Base-by-base conservation (phyloP, 2,113 vertebrate species). In the Phaethornis superciliosus region DNA sequence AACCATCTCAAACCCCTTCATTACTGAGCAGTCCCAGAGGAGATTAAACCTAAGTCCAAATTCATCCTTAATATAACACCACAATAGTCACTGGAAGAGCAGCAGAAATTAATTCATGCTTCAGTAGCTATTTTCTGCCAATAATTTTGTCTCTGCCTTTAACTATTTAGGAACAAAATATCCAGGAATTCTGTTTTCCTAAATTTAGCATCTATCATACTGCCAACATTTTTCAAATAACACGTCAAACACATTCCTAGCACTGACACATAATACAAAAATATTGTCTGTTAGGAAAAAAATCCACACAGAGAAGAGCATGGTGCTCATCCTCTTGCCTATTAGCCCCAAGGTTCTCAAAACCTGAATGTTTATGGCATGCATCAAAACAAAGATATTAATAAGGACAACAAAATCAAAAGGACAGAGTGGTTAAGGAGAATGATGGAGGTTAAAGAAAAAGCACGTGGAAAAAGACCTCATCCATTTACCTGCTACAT, bases 31-130 rank as follows among this genome's bases (percentile, higher is more conserved):
- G 54, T 90, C 93, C 59, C 76, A 10, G 35, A 63, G 59, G 81
- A 91, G 32, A 88, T 85, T 88, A 88, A 91, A 55, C 22, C 52
- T 42, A 67, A 93, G 52, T 85, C 92, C 81, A 89, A 93, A 96
- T 74, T 94, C 59, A 78, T 77, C 76, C 70, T 87, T 85, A 84
- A 51, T 90, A 40, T 33, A 95, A 70, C 44, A 77, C 37, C 67
- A 42, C 47, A 85, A 77, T 46, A 88, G 33, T 85, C 33, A 27
- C 1, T 52, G 51, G 28, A 88, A 90, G 8, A 59, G 52, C 59
- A 80, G 81, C 56, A 91, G 75, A 72, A 91, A 95, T 81, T 88
- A 96, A 93, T 77, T 85, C 54, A 19, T 82, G 42, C 67, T 87
- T 86, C 44, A 71, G 52, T 77, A 78, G 46, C 35, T 68, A 46